Conservation (phyloP, 2,888 invertebrate genomes). For the Meliscaeva auricollis region DNA sequence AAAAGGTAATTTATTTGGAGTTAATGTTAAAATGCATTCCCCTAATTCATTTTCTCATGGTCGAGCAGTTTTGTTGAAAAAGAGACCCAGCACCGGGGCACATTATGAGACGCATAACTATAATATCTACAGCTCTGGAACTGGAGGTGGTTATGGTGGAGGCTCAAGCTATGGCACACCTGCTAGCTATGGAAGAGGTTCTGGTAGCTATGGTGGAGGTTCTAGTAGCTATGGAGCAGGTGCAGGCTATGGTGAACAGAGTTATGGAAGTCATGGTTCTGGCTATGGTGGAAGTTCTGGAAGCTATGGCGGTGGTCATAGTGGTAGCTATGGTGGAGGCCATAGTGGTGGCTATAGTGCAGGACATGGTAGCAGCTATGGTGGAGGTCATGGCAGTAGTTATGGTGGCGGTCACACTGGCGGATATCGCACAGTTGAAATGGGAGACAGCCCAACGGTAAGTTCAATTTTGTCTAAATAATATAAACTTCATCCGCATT, state of each 20-base stretch:
- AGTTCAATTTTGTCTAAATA: conserved; percentile 68
- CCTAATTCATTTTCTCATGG: conserved; percentile 55
- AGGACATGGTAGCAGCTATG: conserved; percentile 50
- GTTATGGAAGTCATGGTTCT: conserved; percentile 22
- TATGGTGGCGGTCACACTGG: conserved; percentile 45
- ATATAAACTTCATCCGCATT: conserved; percentile 75
- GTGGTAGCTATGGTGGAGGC: conserved; percentile 11
- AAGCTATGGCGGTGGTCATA: conserved; percentile 3
- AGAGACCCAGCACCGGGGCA: conserved; percentile 14
- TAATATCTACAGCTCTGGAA: conserved; percentile 76
- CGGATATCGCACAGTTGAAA: conserved; percentile 79
- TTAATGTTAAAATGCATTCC: conserved; percentile 75
- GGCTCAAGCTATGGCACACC: conserved; percentile 29
- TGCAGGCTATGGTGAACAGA: conserved; percentile 27
- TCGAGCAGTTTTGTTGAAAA: conserved; percentile 60
- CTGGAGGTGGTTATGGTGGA: conserved; percentile 22
- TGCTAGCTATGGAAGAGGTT: conserved; percentile 43
- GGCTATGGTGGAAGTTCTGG: conserved; percentile 47
- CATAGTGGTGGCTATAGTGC: conserved; percentile 34
- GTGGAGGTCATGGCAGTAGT: conserved; percentile 61
- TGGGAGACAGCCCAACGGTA: conserved; percentile 78
- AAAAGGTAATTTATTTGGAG: conserved; percentile 82
- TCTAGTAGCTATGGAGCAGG: conserved; percentile 50
- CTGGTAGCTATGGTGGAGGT: conserved; percentile 23
- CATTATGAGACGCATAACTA: conserved; percentile 72